Percentiles rank a stretch among this genome's conserved stretches.
Conservation (phyloP, 2,888 invertebrate species). For the Cephus sareptanus region DNA sequence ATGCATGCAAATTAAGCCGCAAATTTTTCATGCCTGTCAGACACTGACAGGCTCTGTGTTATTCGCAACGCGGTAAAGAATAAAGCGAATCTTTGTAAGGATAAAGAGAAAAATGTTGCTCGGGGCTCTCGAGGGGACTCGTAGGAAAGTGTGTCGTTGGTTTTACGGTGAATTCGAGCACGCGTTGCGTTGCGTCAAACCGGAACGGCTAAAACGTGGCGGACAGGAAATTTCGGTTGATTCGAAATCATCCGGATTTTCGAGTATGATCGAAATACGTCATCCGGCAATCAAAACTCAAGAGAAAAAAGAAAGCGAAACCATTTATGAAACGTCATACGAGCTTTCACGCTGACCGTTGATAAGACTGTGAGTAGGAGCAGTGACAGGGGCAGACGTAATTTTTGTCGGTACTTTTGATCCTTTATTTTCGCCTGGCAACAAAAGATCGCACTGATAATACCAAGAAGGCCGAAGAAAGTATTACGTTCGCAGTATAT, state of each 20-base stretch:
- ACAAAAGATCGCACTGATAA: not conserved
- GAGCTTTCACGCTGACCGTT: not conserved
- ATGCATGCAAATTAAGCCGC: not conserved
- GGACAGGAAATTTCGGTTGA: not conserved
- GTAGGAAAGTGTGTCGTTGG: not conserved
- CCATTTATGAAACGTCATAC: not conserved
- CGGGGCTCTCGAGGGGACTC: not conserved
- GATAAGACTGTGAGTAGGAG: not conserved
- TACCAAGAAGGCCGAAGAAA: not conserved
- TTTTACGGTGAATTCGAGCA: not conserved
- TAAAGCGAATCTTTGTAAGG: not conserved
- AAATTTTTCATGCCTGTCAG: not conserved
- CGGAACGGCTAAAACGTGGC: not conserved
- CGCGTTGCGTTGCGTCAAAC: not conserved
- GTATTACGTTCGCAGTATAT: not conserved
- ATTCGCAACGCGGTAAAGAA: not conserved
- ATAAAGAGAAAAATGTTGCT: not conserved
- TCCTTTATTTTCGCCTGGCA: not conserved
- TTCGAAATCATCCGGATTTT: not conserved
- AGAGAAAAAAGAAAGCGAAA: not conserved
- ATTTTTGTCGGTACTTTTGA: not conserved
- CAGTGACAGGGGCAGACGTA: not conserved
- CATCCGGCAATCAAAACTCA: not conserved
- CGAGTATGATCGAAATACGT: not conserved
- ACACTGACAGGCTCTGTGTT: not conserved